Percentiles rank a stretch among this genome's conserved stretches.
These are phyloP conservation scores for Takifugu rubripes DNA, from an alignment of 2,797 vertebrate species.

Conservation along the genomic window DNA sequence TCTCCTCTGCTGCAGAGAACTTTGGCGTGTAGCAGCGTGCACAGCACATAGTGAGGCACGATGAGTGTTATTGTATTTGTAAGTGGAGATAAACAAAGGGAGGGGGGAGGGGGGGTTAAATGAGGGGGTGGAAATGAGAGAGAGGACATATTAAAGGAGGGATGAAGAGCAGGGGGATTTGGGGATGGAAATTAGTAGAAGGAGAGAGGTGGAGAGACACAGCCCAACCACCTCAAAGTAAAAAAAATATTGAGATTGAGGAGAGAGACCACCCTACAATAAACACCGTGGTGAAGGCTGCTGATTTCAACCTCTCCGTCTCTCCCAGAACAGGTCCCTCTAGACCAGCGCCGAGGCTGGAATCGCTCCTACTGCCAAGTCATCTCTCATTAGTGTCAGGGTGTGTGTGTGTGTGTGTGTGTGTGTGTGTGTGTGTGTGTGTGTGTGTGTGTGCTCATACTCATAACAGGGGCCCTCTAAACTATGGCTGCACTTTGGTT, in stretches of 20 bases:
- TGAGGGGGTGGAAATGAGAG: constrained; percentile 44
- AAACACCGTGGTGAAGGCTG: constrained; percentile 44
- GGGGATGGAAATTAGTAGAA: constrained; percentile 25
- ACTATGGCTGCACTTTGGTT: constrained; percentile 40
- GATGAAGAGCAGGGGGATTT: constrained; percentile 1
- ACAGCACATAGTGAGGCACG: constrained; percentile 19
- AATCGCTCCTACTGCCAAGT: constrained; percentile 52
- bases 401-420: constrained; percentile 21
- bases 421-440: constrained; percentile 11
- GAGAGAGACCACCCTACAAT: constrained; percentile 55
- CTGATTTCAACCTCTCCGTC: constrained; percentile 43
- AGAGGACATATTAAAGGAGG: constrained; percentile 31
- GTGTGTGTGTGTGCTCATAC: background rate
- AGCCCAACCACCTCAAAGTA: constrained; percentile 60
- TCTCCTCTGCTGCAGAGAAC: constrained; percentile 3
- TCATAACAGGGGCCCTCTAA: constrained; percentile 50
- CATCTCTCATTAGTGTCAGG: constrained; percentile 41
- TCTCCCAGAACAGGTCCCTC: constrained; percentile 49
- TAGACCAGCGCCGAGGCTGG: constrained; percentile 50
- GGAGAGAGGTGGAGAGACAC: constrained; percentile 16
- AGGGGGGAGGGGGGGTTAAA: constrained; percentile 12
- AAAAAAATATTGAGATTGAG: constrained; percentile 19
- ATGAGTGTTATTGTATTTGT: constrained; percentile 38
- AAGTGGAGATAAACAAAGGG: constrained; percentile 40
- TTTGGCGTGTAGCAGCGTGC: constrained; percentile 14